Evolutionary conservation across 2,113 vertebrate genomes (phyloP).

Genomic region (Sitta europaea): DNA sequence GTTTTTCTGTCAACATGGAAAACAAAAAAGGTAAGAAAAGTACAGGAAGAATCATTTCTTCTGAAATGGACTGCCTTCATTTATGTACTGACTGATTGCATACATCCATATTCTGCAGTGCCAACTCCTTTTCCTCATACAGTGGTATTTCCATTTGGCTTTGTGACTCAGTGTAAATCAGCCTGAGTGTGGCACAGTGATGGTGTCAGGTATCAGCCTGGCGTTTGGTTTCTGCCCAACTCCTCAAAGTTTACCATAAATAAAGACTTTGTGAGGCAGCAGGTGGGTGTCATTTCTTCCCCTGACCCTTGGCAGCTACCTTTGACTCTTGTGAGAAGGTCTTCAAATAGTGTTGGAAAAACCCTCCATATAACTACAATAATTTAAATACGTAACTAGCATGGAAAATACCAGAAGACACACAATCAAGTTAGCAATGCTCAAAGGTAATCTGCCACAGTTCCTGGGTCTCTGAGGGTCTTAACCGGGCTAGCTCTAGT

Average conservation of each 20-base stretch:
- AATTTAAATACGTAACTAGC: background rate
- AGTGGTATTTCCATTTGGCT: background rate
- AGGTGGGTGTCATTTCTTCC: background rate
- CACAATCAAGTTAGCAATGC: background rate
- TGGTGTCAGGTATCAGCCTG: background rate
- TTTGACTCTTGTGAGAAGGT: background rate
- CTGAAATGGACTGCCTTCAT: background rate
- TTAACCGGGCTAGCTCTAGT: too few relatives aligned
- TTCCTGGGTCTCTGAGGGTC: too few relatives aligned
- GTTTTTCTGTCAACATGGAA: background rate
- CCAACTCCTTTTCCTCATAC: background rate
- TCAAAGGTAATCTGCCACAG: background rate
- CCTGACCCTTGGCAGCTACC: background rate
- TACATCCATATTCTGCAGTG: background rate
- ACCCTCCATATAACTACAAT: background rate
- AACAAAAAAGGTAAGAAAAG: background rate
- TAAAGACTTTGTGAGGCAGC: background rate
- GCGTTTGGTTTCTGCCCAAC: background rate
- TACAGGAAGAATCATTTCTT: background rate
- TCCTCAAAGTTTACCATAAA: background rate
- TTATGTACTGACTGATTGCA: background rate
- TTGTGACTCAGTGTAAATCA: background rate
- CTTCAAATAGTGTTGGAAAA: background rate
- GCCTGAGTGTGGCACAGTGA: background rate
- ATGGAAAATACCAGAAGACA: background rate